Evolutionary conservation across 2,888 invertebrate species (phyloP).

Genomic region (Aphidius colemani): DNA sequence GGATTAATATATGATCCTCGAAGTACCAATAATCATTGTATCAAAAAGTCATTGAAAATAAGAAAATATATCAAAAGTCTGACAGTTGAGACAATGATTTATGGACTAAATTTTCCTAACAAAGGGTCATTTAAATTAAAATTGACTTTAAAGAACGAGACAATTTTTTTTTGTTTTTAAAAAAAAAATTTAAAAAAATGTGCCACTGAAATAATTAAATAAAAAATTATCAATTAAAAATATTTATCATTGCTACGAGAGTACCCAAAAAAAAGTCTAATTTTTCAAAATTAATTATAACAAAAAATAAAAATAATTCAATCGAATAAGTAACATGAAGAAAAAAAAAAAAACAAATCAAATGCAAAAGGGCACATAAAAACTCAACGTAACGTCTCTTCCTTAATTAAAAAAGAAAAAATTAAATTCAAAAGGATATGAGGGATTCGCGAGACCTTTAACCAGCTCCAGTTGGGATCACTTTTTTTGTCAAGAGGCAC

Average conservation of each 20-base stretch:
- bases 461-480: slow-evolving; percentile 71
- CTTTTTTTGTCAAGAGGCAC: slow-evolving; percentile 68
- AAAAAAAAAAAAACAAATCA: slow-evolving; percentile 13
- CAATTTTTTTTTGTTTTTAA: slow-evolving; percentile 23
- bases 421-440: background rate
- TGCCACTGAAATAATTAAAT: slow-evolving; percentile 4
- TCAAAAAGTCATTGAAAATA: slow-evolving; percentile 1
- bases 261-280: slow-evolving; percentile 15
- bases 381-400: slow-evolving; percentile 2
- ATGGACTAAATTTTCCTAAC: slow-evolving; percentile 11
- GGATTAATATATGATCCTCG: slow-evolving; percentile 24
- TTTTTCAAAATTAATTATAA: background rate
- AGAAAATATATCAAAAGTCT: slow-evolving; percentile 4
- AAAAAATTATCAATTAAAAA: slow-evolving; percentile 4
- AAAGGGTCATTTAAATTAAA: background rate
- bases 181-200: slow-evolving; percentile 6
- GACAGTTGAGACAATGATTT: slow-evolving; percentile 15
- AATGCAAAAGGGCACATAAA: background rate
- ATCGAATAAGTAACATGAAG: background rate
- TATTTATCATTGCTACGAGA: slow-evolving; percentile 18
- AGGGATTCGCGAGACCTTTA: slow-evolving; percentile 63
- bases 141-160: slow-evolving; percentile 23
- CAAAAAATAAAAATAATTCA: background rate
- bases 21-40: slow-evolving; percentile 24
- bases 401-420: background rate